Conservation (phyloP, 2,888 invertebrate genomes). For the Hetaerina titia region DNA sequence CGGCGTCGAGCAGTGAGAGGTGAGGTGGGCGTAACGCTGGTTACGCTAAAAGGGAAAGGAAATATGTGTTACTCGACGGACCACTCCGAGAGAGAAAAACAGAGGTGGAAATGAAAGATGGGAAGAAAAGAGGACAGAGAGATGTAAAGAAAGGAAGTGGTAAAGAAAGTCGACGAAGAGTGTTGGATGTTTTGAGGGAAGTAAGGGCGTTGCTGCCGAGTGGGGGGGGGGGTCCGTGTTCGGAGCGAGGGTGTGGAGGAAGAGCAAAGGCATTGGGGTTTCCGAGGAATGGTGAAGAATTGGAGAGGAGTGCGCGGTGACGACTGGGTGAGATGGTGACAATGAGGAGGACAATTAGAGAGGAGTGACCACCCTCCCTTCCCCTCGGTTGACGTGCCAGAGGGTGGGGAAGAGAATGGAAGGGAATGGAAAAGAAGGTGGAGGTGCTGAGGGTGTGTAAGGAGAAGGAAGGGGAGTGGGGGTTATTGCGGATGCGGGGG, state of each 20-base stretch:
- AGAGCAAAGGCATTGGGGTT: not conserved
- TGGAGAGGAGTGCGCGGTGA: not conserved
- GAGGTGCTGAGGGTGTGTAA: too few species aligned
- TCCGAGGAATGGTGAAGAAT: not conserved
- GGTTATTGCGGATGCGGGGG: not conserved
- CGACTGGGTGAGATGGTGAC: too few species aligned
- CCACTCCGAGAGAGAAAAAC: not conserved
- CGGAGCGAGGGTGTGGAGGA: not conserved
- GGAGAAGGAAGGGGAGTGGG: not conserved
- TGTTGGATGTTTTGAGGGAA: not conserved
- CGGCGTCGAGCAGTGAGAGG: not conserved
- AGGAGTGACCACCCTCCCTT: not conserved
- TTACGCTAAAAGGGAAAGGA: slow-evolving; percentile 13
- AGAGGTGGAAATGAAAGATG: not conserved
- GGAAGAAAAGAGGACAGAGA: not conserved
- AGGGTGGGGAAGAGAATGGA: too few species aligned
- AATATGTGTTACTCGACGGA: not conserved
- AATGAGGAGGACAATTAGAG: not conserved
- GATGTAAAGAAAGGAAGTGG: not conserved
- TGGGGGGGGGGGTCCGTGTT: too few species aligned
- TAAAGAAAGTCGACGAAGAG: not conserved
- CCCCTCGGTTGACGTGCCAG: too few species aligned
- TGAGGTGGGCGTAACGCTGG: not conserved
- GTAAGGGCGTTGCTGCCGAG: not conserved
- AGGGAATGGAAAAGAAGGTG: too few species aligned